These are phyloP conservation scores for Copidosoma floridanum DNA, from an alignment of 1,140 invertebrate species.

Conservation along the genomic window DNA sequence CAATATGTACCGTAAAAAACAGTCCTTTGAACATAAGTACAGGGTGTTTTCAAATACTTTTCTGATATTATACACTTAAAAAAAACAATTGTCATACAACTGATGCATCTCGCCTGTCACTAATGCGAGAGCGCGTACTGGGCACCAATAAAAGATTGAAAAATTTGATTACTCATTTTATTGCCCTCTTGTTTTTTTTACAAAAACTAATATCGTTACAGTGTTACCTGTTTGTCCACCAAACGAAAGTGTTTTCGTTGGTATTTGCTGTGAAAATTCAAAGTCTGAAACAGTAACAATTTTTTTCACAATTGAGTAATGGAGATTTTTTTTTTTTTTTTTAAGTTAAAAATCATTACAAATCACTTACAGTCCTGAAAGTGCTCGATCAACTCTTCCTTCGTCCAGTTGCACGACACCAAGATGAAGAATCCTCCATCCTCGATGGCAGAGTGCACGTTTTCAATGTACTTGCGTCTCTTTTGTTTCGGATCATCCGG, in stretches of 20 bases:
- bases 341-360: slow-evolving; percentile 2
- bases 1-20: too few species aligned
- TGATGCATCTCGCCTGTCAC: too few species aligned
- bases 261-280: slow-evolving; percentile 63
- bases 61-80: slow-evolving; percentile 1
- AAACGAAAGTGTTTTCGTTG: slow-evolving; percentile 79
- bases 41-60: too few species aligned
- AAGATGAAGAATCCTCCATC: slow-evolving; percentile 73
- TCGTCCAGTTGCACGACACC: slow-evolving; percentile 94
- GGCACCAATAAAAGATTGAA: too few species aligned
- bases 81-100: too few species aligned
- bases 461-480: slow-evolving; percentile 68
- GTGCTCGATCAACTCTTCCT: slow-evolving; percentile 73
- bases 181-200: slow-evolving; percentile 48
- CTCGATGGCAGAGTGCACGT: slow-evolving; percentile 63
- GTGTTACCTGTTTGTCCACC: slow-evolving; percentile 79
- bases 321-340: not conserved
- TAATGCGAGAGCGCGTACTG: too few species aligned
- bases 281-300: slow-evolving; percentile 59
- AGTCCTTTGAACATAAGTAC: too few species aligned
- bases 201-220: slow-evolving; percentile 75
- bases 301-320: too few species aligned
- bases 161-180: too few species aligned
- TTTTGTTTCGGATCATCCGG: slow-evolving; percentile 66
- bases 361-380: slow-evolving; percentile 61